A percentile compares a stretch with the other conserved stretches of the same genome.
Evolutionary conservation across 2,797 vertebrate genomes (phyloP).

Genomic region (Myotis pilosus): DNA sequence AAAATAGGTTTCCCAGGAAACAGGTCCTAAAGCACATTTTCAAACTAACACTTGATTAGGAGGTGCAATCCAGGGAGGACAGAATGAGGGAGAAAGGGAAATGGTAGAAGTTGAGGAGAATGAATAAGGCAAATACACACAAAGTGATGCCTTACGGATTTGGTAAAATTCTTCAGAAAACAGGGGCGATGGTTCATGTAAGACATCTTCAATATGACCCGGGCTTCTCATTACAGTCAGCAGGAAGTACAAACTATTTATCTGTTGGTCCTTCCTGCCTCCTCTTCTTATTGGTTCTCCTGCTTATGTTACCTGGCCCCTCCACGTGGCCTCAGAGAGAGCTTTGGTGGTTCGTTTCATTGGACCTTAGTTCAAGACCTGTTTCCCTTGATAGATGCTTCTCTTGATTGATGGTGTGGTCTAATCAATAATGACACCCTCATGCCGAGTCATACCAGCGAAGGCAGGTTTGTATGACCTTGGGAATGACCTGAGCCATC

Average conservation of each 20-base stretch:
- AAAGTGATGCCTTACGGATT: not conserved
- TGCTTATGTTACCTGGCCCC: not conserved
- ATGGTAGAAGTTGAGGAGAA: not conserved
- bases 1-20: constrained; percentile 5
- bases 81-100: not conserved
- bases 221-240: not conserved
- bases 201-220: not conserved
- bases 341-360: not conserved
- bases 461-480: not conserved
- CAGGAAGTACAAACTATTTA: not conserved
- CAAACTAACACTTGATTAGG: not conserved
- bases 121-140: not conserved
- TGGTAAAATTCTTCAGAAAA: not conserved
- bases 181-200: not conserved
- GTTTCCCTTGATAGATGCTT: not conserved
- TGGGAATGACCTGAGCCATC: not conserved
- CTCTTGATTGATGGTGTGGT: not conserved
- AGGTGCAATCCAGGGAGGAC: not conserved
- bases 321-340: not conserved
- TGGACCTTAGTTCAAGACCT: not conserved
- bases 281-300: not conserved
- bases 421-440: not conserved
- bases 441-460: not conserved
- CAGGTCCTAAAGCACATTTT: not conserved
- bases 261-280: not conserved